phyloP scores from a whole-genome alignment of 2,888 invertebrate species.

The Diaphora mendica region DNA sequence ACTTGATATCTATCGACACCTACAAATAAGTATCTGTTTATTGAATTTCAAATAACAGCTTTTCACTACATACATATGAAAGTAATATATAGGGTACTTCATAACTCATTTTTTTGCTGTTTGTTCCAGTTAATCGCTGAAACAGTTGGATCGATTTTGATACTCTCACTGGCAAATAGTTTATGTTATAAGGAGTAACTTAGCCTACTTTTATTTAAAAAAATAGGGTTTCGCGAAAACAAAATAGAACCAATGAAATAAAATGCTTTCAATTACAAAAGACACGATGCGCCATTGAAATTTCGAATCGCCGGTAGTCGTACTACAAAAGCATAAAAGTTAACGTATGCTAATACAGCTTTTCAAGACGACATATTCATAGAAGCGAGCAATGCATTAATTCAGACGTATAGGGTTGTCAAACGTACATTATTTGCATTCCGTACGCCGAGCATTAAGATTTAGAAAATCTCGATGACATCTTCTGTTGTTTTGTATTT shows the following conservation, averaged over 20 bases:
- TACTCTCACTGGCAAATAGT: too few relatives aligned
- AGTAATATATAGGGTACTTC: too few relatives aligned
- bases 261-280: not conserved
- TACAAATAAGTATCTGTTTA: too few relatives aligned
- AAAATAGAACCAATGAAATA: too few relatives aligned
- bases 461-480: not conserved
- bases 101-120: too few relatives aligned
- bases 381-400: constrained; percentile 41
- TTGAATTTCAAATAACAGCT: too few relatives aligned
- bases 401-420: constrained; percentile 19
- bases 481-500: not conserved
- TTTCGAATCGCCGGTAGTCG: not conserved
- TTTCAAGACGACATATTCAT: constrained; percentile 46
- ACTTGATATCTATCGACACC: not conserved
- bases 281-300: not conserved
- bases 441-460: not conserved
- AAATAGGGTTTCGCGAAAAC: too few relatives aligned
- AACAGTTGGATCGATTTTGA: too few relatives aligned
- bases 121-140: too few relatives aligned
- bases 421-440: not conserved
- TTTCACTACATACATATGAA: too few relatives aligned
- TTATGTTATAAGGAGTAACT: too few relatives aligned
- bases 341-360: constrained; percentile 47
- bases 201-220: too few relatives aligned
- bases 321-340: constrained; percentile 13